A percentile compares a stretch with the other conserved stretches of the same genome.
Conservation (phyloP, 2,888 invertebrate genomes). For the Cantharis lateralis region DNA sequence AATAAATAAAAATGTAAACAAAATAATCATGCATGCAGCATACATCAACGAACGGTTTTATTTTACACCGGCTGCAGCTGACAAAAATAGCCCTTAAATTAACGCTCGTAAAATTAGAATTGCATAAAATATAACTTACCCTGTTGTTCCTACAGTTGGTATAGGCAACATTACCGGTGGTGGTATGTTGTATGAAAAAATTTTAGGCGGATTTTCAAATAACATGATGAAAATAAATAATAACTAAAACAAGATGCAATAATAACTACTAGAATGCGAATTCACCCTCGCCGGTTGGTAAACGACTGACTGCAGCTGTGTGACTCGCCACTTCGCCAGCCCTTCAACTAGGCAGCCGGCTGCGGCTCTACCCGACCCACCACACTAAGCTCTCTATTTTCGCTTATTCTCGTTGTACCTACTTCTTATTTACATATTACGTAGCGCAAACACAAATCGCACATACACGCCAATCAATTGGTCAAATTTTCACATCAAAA, state of each 20-base stretch:
- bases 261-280: slow-evolving; percentile 28
- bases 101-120: not conserved
- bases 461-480: not conserved
- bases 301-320: slow-evolving; percentile 45
- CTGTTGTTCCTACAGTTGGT: slow-evolving; percentile 40
- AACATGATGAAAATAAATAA: slow-evolving; percentile 58
- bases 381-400: slow-evolving; percentile 47
- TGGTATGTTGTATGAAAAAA: slow-evolving; percentile 73
- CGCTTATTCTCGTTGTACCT: slow-evolving; percentile 16
- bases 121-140: slow-evolving; percentile 45
- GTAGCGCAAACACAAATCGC: not conserved
- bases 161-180: slow-evolving; percentile 57
- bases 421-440: slow-evolving; percentile 14
- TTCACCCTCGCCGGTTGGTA: slow-evolving; percentile 46
- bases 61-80: slow-evolving; percentile 1
- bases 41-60: not conserved
- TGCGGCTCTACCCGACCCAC: slow-evolving; percentile 43
- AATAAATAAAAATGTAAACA: not conserved
- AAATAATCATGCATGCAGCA: slow-evolving; percentile 14
- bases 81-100: slow-evolving; percentile 6
- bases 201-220: slow-evolving; percentile 73
- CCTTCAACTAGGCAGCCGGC: slow-evolving; percentile 39
- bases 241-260: slow-evolving; percentile 12
- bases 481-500: not conserved
- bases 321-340: slow-evolving; percentile 31